A percentile compares a stretch with the other conserved stretches of the same genome.
Evolutionary conservation across 2,888 invertebrate genomes (phyloP).

Genomic region (Ceraclea dissimilis): DNA sequence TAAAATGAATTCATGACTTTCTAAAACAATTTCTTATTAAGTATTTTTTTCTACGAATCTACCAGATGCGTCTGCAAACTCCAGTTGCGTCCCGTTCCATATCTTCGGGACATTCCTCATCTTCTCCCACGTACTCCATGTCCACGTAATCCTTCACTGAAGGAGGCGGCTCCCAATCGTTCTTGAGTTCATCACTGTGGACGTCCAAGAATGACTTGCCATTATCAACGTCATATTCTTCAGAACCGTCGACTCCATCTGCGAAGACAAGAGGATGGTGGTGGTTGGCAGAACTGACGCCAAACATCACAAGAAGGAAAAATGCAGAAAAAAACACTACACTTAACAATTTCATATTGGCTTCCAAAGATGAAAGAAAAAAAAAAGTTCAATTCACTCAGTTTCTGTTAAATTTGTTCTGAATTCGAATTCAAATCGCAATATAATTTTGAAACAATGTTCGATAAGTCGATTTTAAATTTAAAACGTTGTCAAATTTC

Average conservation of each 20-base stretch:
- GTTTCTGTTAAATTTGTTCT: too few relatives aligned
- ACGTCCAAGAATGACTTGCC: conserved; percentile 6
- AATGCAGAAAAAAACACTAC: neutral
- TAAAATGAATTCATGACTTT: too few relatives aligned
- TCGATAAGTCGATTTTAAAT: too few relatives aligned
- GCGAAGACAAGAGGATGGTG: neutral
- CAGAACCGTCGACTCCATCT: neutral
- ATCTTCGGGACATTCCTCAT: conserved; percentile 7
- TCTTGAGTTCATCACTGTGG: neutral
- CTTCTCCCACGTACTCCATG: neutral
- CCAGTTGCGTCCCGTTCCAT: conserved; percentile 9
- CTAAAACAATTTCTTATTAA: too few relatives aligned
- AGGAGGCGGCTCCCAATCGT: neutral
- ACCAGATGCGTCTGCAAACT: conserved; percentile 12
- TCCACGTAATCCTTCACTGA: neutral
- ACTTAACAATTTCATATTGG: neutral
- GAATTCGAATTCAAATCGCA: too few relatives aligned
- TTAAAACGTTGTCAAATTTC: too few relatives aligned
- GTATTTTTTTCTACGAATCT: too few relatives aligned
- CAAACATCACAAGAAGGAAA: neutral
- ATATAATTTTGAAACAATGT: too few relatives aligned
- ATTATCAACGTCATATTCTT: neutral
- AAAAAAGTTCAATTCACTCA: too few relatives aligned
- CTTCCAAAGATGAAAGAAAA: too few relatives aligned
- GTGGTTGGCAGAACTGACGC: neutral